These are phyloP conservation scores for Cyaniris semiargus DNA, from an alignment of 2,888 invertebrate species.

Conservation along the genomic window DNA sequence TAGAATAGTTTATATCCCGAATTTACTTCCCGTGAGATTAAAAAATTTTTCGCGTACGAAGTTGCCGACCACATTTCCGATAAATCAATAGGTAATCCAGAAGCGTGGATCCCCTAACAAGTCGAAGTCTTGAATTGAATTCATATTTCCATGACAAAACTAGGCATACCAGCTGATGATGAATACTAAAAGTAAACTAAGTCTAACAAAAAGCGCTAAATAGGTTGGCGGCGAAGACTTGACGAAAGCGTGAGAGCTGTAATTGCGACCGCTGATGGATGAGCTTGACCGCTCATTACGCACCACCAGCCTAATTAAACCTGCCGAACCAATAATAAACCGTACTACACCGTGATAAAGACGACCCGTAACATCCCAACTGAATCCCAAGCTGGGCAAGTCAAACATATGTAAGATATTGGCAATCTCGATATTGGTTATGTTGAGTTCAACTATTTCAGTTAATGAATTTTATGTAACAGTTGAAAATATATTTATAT, in stretches of 20 bases:
- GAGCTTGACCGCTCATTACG: constrained; percentile 50
- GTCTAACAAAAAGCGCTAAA: constrained; percentile 50
- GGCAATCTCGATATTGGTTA: constrained; percentile 37
- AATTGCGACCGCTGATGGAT: constrained; percentile 68
- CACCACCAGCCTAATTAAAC: constrained; percentile 33
- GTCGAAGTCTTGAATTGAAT: too few species aligned
- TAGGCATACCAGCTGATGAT: neutral
- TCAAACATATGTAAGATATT: constrained; percentile 30
- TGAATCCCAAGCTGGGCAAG: neutral
- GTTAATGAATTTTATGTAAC: constrained; percentile 11
- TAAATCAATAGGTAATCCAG: too few species aligned
- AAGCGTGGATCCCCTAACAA: too few species aligned
- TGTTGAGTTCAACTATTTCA: constrained; percentile 6
- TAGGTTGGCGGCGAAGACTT: constrained; percentile 61
- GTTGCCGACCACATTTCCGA: too few species aligned
- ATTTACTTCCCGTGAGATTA: too few species aligned
- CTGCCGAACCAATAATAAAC: neutral
- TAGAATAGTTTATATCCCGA: too few species aligned
- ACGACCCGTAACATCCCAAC: neutral
- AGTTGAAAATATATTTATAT: neutral
- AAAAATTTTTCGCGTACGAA: too few species aligned
- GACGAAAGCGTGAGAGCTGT: constrained; percentile 69
- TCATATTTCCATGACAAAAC: neutral
- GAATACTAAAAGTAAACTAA: constrained; percentile 3
- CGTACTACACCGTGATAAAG: neutral